Evolutionary conservation across 2,888 invertebrate species (phyloP).

Genomic region (Mythimna impura): DNA sequence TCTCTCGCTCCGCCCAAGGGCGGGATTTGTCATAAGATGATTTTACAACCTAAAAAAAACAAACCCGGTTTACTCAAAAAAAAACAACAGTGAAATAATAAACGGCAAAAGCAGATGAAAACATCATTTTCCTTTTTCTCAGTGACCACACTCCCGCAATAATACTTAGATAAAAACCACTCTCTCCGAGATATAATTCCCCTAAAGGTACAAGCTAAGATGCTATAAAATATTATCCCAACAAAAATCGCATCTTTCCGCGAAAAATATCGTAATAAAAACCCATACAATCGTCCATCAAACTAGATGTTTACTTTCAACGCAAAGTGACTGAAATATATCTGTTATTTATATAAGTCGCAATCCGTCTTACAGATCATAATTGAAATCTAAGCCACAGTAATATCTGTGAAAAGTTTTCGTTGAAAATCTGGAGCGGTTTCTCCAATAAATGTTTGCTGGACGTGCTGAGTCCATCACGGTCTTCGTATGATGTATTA

Average conservation of each 20-base stretch:
- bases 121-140: neutral
- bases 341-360: conserved; percentile 55
- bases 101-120: neutral
- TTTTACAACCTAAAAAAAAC: no score
- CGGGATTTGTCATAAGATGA: no score
- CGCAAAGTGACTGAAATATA: conserved; percentile 34
- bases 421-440: conserved; percentile 26
- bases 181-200: conserved; percentile 14
- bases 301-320: conserved; percentile 43
- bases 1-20: no score
- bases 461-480: neutral
- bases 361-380: conserved; percentile 60
- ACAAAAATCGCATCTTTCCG: conserved; percentile 24
- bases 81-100: neutral
- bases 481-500: conserved; percentile 22
- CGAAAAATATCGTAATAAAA: conserved; percentile 41
- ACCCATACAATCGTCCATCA: conserved; percentile 24
- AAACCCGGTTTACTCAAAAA: no score
- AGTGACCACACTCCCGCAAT: neutral
- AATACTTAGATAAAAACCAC: conserved; percentile 19
- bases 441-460: conserved; percentile 23
- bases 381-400: conserved; percentile 64
- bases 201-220: conserved; percentile 36
- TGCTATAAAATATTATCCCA: conserved; percentile 50
- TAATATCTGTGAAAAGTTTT: conserved; percentile 47